Evolutionary conservation across 2,888 invertebrate species (phyloP), one percentile per base, ranked within the genome.

Genomic region (Lomographa bimaculata): DNA sequence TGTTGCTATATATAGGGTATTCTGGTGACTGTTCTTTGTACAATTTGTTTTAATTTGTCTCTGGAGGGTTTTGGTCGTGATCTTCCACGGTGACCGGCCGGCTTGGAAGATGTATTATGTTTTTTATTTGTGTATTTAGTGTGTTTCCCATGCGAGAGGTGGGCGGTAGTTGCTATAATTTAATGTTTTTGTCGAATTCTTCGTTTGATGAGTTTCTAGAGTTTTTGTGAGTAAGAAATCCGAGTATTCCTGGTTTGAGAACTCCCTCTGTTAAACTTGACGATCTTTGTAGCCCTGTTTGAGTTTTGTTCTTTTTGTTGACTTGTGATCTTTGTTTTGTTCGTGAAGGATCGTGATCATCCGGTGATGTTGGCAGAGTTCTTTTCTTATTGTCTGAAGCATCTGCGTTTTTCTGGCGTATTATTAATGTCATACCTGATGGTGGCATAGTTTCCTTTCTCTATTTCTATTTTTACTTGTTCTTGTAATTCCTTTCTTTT

Each of bases 381-480:
- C 26, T 12, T 21, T 27, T 35, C 4, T 7, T 26, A 6, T 29
- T 23, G 9, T 7, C 11, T 24, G 24, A 11, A 11, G 24, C 2
- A 2, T 6, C n/a, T 24, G 24, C n/a, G 5, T 24, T 28, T 29
- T 29, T 37, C 7, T 18, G 8, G n/a, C 7, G 10, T 8, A 29
- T 24, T 12, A 37, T 8, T 19, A 37, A 12, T 18, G 4, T 37
- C 37, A 7, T 37, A 37, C 12, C 6, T 37, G 6, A 37, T 29
- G 4, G 2, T 24, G 8, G 29, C 29, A 4, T 5, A 7, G 7
- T 37, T 36, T 28, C 36, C 36, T 10, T 28, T 36, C 9, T 36
- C 36, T 28, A 5, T 21, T 12, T 24, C 36, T 6, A 8, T 7
- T 20, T 26, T 10, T 5, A 32, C 2, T 10, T 39, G 30, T 19